These are phyloP conservation scores for Turritopsis dohrnii DNA, from an alignment of 30 jellyfish, hydroid and myxozoan genomes.

Conservation along the genomic window DNA sequence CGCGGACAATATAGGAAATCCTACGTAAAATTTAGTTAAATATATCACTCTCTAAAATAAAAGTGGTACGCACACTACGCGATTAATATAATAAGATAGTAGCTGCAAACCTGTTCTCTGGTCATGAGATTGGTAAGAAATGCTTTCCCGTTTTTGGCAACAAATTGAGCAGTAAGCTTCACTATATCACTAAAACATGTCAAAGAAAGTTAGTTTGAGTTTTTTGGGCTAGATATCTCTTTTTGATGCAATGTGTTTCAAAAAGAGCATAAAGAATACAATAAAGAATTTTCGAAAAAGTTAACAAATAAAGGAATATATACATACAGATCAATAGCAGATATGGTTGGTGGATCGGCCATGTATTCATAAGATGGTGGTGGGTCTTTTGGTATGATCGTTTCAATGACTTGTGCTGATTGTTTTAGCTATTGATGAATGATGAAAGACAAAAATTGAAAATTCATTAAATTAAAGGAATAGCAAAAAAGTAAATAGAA, in stretches of 20 bases:
- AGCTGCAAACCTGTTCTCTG: conserved; percentile 16
- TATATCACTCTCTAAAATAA: no score
- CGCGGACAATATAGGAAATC: no score
- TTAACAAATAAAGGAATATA: no score
- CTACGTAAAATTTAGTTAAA: no score
- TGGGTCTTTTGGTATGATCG: conserved; percentile 88
- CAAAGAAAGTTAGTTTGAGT: no score
- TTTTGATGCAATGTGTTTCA: neutral
- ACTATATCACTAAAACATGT: conserved; percentile 84
- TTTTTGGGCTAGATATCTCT: neutral
- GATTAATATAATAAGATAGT: neutral
- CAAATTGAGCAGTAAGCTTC: conserved; percentile 95
- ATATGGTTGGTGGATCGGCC: conserved; percentile 87
- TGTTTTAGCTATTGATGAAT: neutral
- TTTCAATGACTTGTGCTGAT: conserved; percentile 71
- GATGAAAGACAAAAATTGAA: neutral
- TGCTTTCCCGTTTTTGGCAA: conserved; percentile 86
- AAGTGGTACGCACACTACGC: no score
- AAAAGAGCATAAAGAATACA: no score
- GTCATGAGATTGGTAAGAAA: conserved; percentile 50
- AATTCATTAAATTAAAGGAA: neutral
- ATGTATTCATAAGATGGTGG: conserved; percentile 80
- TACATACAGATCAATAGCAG: conserved; percentile 95
- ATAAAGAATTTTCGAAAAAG: no score
- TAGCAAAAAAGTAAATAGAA: neutral